These are phyloP conservation scores for Nebria brevicollis DNA, from an alignment of 2,888 invertebrate genomes.

Conservation along the genomic window DNA sequence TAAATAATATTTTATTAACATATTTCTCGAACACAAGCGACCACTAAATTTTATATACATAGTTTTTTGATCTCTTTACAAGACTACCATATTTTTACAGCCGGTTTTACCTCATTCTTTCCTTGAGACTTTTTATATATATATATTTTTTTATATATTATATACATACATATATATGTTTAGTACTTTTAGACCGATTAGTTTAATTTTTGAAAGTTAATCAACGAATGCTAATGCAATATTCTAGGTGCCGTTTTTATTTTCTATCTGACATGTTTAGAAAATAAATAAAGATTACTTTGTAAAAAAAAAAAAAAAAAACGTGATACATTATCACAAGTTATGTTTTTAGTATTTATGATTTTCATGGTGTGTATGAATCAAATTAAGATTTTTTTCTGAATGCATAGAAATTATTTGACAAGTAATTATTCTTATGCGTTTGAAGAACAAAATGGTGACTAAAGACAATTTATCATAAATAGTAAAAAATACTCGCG, in stretches of 20 bases:
- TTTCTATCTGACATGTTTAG: not conserved
- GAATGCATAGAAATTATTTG: not conserved
- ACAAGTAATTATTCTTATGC: not conserved
- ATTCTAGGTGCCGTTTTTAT: not conserved
- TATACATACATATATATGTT: no score
- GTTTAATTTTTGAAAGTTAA: not conserved
- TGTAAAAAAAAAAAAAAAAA: not conserved
- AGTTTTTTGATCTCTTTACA: not conserved
- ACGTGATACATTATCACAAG: not conserved
- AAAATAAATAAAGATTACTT: not conserved
- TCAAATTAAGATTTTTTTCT: not conserved
- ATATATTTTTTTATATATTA: no score
- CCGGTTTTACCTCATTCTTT: not conserved
- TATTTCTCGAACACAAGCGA: no score
- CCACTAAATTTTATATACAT: not conserved
- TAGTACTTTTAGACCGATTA: not conserved
- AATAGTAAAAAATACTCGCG: constrained; percentile 20
- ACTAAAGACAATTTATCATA: not conserved
- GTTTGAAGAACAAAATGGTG: not conserved
- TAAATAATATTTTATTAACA: no score
- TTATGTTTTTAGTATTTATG: not conserved
- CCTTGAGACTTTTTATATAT: not conserved
- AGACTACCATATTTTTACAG: constrained; percentile 1
- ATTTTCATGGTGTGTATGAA: not conserved
- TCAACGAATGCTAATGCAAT: not conserved